Conservation (phyloP, 2,888 invertebrate species). For the Chymomyza amoena region DNA sequence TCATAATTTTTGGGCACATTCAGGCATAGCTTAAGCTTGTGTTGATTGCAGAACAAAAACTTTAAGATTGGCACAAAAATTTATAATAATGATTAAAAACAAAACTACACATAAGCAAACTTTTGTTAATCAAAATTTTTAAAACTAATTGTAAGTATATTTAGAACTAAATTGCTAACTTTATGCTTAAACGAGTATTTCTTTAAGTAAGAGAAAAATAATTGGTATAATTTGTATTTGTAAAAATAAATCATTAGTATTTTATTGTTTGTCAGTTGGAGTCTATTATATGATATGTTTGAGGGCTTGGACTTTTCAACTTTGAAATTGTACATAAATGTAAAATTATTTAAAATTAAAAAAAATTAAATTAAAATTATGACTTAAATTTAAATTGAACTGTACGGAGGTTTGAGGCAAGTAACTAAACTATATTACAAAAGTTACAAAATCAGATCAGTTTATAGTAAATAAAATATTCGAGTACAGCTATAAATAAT, state of each 20-base stretch:
- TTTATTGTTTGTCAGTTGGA: not conserved
- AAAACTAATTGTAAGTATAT: not conserved
- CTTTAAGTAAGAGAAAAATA: not conserved
- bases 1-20: too few relatives aligned
- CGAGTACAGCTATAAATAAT: constrained; percentile 12
- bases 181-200: not conserved
- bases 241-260: not conserved
- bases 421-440: constrained; percentile 36
- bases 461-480: constrained; percentile 23
- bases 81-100: not conserved
- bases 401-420: constrained; percentile 7
- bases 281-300: not conserved
- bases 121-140: not conserved
- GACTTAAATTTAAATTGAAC: constrained; percentile 21
- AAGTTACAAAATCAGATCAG: constrained; percentile 24
- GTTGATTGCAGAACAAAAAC: not conserved
- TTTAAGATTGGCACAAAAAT: not conserved
- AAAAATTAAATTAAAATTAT: constrained; percentile 4
- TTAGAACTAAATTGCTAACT: not conserved
- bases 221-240: not conserved
- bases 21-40: not conserved
- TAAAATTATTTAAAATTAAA: constrained; percentile 11
- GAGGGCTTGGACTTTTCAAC: not conserved
- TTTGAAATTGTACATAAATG: constrained; percentile 43
- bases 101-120: not conserved